phyloP scores from a whole-genome alignment of 2,113 vertebrate genomes.

The Sakesphorus luctuosus region DNA sequence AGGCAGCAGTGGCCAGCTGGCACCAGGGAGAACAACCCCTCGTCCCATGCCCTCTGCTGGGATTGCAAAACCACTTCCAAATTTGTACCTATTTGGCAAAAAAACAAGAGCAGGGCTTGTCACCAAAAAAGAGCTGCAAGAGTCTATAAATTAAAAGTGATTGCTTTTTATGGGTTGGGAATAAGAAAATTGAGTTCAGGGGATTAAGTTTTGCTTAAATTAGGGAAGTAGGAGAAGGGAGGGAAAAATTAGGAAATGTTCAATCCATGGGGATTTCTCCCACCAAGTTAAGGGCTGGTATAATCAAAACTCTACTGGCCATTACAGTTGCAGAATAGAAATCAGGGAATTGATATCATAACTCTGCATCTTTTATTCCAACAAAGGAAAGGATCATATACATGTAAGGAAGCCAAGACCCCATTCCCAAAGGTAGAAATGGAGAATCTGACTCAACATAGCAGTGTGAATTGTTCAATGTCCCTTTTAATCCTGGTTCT shows the following conservation, averaged over 20 bases:
- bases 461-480: neutral
- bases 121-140: neutral
- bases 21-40: slow-evolving; percentile 16
- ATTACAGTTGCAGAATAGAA: neutral
- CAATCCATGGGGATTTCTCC: neutral
- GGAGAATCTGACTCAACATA: neutral
- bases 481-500: neutral
- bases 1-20: neutral
- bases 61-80: slow-evolving; percentile 15
- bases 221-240: neutral
- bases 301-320: neutral
- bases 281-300: neutral
- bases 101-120: neutral
- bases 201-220: neutral
- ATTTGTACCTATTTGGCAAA: slow-evolving; percentile 15
- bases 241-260: neutral
- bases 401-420: neutral
- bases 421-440: neutral
- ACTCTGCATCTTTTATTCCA: neutral
- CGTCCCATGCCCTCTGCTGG: slow-evolving; percentile 56
- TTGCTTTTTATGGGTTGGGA: neutral
- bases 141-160: neutral
- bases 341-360: neutral
- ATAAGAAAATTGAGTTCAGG: neutral
- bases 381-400: neutral